phyloP scores from a whole-genome alignment of 2,113 vertebrate genomes.

The Varanus salvator region DNA sequence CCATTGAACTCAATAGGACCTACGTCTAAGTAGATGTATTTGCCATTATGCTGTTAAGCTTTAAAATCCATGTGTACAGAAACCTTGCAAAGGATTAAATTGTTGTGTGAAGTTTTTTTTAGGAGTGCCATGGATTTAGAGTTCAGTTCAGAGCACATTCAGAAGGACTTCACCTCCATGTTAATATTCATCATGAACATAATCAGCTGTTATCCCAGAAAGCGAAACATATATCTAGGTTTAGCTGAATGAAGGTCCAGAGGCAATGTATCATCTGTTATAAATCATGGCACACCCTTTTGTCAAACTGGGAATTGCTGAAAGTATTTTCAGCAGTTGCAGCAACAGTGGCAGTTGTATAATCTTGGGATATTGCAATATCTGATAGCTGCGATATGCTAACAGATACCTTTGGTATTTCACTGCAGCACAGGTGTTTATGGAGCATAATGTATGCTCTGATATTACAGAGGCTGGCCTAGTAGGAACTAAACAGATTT shows the following conservation, averaged over 20 bases:
- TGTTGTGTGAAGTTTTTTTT: neutral
- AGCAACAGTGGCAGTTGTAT: neutral
- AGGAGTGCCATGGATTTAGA: neutral
- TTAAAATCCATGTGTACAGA: neutral
- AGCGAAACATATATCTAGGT: neutral
- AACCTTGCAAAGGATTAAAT: conserved; percentile 31
- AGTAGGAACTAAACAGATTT: neutral
- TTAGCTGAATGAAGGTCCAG: neutral
- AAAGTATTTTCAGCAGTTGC: neutral
- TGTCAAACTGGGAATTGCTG: neutral
- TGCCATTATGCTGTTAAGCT: neutral
- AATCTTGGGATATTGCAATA: neutral
- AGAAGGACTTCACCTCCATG: neutral
- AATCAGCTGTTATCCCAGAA: neutral
- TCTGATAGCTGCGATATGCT: neutral
- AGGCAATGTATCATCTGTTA: neutral
- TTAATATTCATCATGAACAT: neutral
- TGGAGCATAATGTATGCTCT: neutral
- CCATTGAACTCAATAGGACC: neutral
- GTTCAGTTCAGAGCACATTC: neutral
- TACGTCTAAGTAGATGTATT: neutral
- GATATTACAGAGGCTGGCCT: neutral
- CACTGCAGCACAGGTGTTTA: too few relatives aligned
- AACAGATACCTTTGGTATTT: neutral
- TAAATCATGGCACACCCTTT: neutral